A percentile compares a stretch with the other conserved stretches of the same genome.
Conservation (phyloP, 1,140 invertebrate species). For the Drosophila pachea region DNA sequence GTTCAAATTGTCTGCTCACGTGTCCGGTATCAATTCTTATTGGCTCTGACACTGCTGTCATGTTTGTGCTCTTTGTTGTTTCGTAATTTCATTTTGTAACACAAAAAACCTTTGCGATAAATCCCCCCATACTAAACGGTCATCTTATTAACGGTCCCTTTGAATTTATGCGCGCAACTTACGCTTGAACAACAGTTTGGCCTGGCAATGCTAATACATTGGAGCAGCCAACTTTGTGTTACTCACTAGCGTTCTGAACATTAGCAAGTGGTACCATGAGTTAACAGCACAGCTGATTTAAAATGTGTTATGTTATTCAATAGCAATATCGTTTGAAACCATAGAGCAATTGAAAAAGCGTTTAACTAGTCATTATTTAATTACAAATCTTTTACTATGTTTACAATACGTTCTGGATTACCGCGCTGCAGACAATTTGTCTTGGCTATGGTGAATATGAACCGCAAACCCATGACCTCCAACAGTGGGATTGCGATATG, state of each 20-base stretch:
- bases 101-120: too few species aligned
- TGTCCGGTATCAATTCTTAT: slow-evolving; percentile 29
- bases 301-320: slow-evolving; percentile 42
- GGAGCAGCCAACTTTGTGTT: slow-evolving; percentile 3
- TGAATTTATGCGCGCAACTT: too few species aligned
- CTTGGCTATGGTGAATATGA: slow-evolving; percentile 8
- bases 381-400: slow-evolving; percentile 36
- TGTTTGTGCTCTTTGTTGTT: background rate
- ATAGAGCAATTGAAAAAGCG: slow-evolving; percentile 4
- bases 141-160: too few species aligned
- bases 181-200: too few species aligned
- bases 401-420: slow-evolving; percentile 40
- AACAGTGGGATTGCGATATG: slow-evolving; percentile 21
- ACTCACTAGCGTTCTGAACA: background rate
- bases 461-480: slow-evolving; percentile 14
- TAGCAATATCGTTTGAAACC: slow-evolving; percentile 5
- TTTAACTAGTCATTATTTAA: slow-evolving; percentile 12
- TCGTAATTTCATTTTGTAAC: too few species aligned
- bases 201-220: too few species aligned
- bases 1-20: slow-evolving; percentile 1
- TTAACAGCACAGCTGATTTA: slow-evolving; percentile 34
- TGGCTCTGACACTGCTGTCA: background rate
- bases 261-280: background rate
- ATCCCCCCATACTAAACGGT: too few species aligned
- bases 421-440: slow-evolving; percentile 40